Evolutionary conservation across 2,797 vertebrate species (phyloP).

Genomic region (Anabacerthia variegaticeps): DNA sequence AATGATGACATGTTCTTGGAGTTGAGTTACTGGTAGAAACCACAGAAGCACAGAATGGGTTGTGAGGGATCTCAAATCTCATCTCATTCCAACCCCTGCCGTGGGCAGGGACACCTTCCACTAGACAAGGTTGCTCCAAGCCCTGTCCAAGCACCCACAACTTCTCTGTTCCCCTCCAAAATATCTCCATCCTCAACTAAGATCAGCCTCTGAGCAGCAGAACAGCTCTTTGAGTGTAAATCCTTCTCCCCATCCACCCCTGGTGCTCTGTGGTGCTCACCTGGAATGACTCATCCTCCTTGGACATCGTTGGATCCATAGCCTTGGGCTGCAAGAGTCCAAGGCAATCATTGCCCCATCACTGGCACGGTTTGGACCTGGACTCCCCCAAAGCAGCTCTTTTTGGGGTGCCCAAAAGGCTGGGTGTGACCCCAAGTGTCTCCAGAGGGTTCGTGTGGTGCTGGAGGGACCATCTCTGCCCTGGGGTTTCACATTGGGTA

Average conservation of each 20-base stretch:
- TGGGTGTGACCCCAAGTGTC: not conserved
- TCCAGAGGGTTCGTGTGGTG: rapidly evolving
- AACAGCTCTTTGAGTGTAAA: not conserved
- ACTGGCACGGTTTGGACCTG: rapidly evolving
- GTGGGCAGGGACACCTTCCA: not conserved
- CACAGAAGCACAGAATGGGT: not conserved
- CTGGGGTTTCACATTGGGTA: rapidly evolving
- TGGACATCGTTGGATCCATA: not conserved
- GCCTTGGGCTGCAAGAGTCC: not conserved
- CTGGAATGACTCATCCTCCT: not conserved
- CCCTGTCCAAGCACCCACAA: not conserved
- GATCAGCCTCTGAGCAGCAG: not conserved
- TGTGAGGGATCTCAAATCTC: not conserved
- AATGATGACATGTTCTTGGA: not conserved
- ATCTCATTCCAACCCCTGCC: not conserved
- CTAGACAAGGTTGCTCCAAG: not conserved
- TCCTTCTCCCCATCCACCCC: not conserved
- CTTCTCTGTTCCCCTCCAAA: not conserved
- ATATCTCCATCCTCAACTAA: not conserved
- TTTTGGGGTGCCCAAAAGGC: not conserved
- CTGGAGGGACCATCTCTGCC: not conserved
- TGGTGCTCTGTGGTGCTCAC: not conserved
- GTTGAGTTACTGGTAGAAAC: not conserved
- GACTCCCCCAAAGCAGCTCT: not conserved
- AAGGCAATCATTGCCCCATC: not conserved